A percentile compares a stretch with the other conserved stretches of the same genome.
phyloP scores from a whole-genome alignment of 2,888 invertebrate species.

The Adelphocoris suturalis region DNA sequence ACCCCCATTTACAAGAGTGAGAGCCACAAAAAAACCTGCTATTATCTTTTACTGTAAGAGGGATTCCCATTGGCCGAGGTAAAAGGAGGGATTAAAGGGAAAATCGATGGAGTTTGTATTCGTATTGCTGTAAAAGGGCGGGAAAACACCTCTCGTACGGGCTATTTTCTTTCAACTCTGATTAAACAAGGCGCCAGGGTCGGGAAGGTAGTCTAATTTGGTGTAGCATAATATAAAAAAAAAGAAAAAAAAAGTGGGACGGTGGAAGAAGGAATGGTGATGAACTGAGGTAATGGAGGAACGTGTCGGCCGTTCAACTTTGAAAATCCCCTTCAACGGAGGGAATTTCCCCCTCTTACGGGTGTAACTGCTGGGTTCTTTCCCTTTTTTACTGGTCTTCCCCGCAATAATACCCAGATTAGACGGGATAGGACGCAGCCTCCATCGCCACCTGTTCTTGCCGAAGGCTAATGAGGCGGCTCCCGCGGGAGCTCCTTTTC shows the following conservation, averaged over 20 bases:
- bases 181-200: conserved; percentile 56
- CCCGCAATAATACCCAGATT: conserved; percentile 61
- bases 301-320: conserved; percentile 63
- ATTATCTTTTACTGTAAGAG: background rate
- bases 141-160: conserved; percentile 20
- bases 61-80: background rate
- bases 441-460: conserved; percentile 15
- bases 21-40: background rate
- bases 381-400: conserved; percentile 45
- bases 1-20: background rate
- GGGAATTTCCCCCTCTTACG: background rate
- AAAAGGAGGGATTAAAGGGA: background rate
- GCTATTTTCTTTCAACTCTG: conserved; percentile 71
- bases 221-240: conserved; percentile 49
- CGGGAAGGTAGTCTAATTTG: conserved; percentile 57
- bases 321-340: conserved; percentile 41
- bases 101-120: conserved; percentile 44
- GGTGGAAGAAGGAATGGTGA: conserved; percentile 51
- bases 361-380: conserved; percentile 52
- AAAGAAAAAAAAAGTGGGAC: background rate
- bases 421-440: conserved; percentile 31
- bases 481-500: background rate
- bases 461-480: conserved; percentile 14
- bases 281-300: conserved; percentile 62
- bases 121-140: background rate